phyloP scores from a whole-genome alignment of 2,888 invertebrate genomes.

The Dicyrtomina minuta region DNA sequence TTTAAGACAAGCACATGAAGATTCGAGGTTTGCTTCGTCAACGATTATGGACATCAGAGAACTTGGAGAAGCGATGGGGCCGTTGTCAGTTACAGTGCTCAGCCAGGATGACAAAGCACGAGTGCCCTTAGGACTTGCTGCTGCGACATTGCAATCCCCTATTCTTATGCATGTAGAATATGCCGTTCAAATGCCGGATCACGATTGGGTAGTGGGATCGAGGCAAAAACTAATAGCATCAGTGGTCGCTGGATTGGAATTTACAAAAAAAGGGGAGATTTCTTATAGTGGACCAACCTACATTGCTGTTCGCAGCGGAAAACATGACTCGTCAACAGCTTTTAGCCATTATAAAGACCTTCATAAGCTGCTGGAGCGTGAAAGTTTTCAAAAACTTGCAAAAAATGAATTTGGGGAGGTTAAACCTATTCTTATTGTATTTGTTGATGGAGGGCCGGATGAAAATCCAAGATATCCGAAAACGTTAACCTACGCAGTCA shows the following conservation, averaged over 20 bases:
- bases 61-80: slow-evolving; percentile 41
- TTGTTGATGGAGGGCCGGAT: too few species aligned
- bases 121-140: too few species aligned
- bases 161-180: slow-evolving; percentile 55
- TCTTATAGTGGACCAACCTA: slow-evolving; percentile 57
- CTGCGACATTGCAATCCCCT: slow-evolving; percentile 56
- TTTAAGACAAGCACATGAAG: slow-evolving; percentile 39
- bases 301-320: slow-evolving; percentile 55
- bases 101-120: slow-evolving; percentile 46
- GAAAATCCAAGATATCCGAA: slow-evolving; percentile 52
- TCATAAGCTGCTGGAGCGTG: slow-evolving; percentile 44
- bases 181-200: slow-evolving; percentile 53
- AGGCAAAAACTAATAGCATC: slow-evolving; percentile 55
- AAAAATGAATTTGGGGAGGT: slow-evolving; percentile 39
- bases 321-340: slow-evolving; percentile 54
- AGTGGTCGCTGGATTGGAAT: slow-evolving; percentile 54
- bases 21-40: slow-evolving; percentile 41
- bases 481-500: slow-evolving; percentile 38
- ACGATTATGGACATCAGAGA: slow-evolving; percentile 38
- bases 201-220: slow-evolving; percentile 55
- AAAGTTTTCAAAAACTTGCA: slow-evolving; percentile 51
- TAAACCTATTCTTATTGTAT: slow-evolving; percentile 55
- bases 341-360: slow-evolving; percentile 54
- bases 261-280: not conserved
- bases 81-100: slow-evolving; percentile 19